phyloP scores from a whole-genome alignment of 1,140 invertebrate species.

The Drosophila insularis region DNA sequence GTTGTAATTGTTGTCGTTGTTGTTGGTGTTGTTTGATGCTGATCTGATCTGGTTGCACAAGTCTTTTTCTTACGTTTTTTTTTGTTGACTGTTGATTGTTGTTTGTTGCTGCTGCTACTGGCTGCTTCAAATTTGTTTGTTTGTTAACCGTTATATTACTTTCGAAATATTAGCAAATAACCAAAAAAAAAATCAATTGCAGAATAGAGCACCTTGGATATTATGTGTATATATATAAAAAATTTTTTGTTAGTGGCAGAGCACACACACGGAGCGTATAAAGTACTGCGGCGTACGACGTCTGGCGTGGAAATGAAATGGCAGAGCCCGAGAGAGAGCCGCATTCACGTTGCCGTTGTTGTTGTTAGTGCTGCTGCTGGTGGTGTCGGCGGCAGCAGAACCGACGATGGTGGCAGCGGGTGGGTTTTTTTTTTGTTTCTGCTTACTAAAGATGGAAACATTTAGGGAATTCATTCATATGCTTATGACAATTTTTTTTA shows the following conservation, averaged over 20 bases:
- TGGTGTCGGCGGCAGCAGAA: not conserved
- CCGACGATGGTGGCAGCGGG: constrained; percentile 12
- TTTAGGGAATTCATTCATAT: constrained; percentile 2
- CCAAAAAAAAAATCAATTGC: constrained; percentile 68
- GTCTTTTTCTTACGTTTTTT: constrained; percentile 37
- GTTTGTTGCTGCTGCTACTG: constrained; percentile 20
- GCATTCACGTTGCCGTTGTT: constrained; percentile 5
- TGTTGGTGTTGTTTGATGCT: constrained; percentile 37
- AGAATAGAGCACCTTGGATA: constrained; percentile 50
- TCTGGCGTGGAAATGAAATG: constrained; percentile 56
- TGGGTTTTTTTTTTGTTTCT: not conserved
- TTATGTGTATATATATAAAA: constrained; percentile 17
- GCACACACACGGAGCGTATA: constrained; percentile 52
- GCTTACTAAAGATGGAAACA: not conserved
- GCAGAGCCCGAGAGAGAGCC: constrained; percentile 24
- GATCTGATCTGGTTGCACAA: constrained; percentile 34
- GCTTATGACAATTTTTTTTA: not conserved
- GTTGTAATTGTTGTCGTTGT: constrained; percentile 23
- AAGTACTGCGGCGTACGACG: constrained; percentile 63
- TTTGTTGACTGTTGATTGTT: constrained; percentile 12
- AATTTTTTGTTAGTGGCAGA: constrained; percentile 40
- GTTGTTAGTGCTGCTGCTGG: not conserved
- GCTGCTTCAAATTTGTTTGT: constrained; percentile 37
- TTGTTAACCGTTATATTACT: constrained; percentile 44
- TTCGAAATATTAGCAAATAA: constrained; percentile 27